Evolutionary conservation across 2,113 vertebrate species (phyloP).

Genomic region (Marmota flaviventris): DNA sequence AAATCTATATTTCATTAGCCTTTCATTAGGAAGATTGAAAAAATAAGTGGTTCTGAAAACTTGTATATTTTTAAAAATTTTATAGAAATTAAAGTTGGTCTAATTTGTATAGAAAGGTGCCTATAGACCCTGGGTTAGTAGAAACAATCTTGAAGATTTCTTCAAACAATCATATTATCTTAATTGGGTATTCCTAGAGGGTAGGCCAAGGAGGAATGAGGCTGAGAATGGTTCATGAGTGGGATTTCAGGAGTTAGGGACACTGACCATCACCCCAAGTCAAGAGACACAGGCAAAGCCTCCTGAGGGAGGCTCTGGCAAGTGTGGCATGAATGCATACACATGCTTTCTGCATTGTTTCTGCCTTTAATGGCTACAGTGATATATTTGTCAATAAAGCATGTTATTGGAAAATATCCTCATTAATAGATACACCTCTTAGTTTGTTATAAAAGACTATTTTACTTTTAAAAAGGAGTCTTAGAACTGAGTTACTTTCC

Average conservation of each 20-base stretch:
- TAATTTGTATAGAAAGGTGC: not conserved
- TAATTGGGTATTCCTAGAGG: not conserved
- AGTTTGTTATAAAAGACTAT: not conserved
- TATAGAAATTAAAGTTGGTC: not conserved
- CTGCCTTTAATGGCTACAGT: not conserved
- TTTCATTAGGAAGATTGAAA: slow-evolving; percentile 2
- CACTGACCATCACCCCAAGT: too few relatives aligned
- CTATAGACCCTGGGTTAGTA: not conserved
- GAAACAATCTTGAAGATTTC: not conserved
- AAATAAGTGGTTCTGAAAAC: slow-evolving; percentile 11
- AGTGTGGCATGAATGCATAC: not conserved
- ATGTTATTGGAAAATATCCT: not conserved
- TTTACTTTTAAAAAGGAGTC: not conserved
- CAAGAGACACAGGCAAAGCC: not conserved
- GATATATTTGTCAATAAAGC: not conserved
- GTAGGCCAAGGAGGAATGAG: not conserved
- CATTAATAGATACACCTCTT: not conserved
- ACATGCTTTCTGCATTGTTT: not conserved
- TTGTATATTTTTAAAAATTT: not conserved
- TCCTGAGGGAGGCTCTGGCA: not conserved
- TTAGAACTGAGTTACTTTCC: not conserved
- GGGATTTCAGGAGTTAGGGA: not conserved
- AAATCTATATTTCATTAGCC: slow-evolving; percentile 15
- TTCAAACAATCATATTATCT: not conserved
- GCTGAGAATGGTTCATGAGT: not conserved